Percentiles rank a stretch among this genome's conserved stretches.
Conservation (phyloP, 2,797 vertebrate genomes). For the Eulemur coronatus region DNA sequence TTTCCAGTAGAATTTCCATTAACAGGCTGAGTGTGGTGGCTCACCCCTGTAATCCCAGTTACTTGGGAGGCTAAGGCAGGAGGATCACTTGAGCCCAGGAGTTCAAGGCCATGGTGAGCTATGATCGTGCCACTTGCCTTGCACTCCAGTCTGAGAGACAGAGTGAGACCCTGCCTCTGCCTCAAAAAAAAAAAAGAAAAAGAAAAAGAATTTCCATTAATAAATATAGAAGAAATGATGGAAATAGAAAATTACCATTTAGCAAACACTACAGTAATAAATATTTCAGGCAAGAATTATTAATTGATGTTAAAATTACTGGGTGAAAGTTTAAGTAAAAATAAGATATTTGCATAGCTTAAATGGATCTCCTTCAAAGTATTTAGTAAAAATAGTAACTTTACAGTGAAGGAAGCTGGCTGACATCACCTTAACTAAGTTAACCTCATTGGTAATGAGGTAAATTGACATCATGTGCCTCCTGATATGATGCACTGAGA, state of each 20-base stretch:
- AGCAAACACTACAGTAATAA: not conserved
- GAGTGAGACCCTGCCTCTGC: too few species aligned
- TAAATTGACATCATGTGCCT: not conserved
- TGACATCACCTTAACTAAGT: not conserved
- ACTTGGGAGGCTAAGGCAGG: too few species aligned
- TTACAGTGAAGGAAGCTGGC: not conserved
- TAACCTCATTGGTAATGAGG: not conserved
- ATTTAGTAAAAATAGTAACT: slow-evolving; percentile 13
- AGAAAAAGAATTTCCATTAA: not conserved
- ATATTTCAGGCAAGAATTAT: slow-evolving; percentile 31
- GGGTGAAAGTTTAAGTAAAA: not conserved
- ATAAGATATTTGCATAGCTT: not conserved
- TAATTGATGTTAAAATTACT: slow-evolving; percentile 16
- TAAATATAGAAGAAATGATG: slow-evolving; percentile 42
- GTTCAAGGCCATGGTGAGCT: too few species aligned
- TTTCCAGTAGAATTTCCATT: not conserved
- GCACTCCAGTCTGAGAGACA: too few species aligned
- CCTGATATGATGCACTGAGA: not conserved
- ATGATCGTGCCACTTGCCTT: too few species aligned
- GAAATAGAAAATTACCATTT: slow-evolving; percentile 38
- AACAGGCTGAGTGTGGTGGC: not conserved
- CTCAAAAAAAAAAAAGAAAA: too few species aligned
- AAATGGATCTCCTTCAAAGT: not conserved
- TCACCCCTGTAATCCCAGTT: too few species aligned
- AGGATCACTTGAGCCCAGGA: too few species aligned